These are phyloP conservation scores for Pipra filicauda DNA, from an alignment of 2,113 vertebrate species.

Conservation along the genomic window DNA sequence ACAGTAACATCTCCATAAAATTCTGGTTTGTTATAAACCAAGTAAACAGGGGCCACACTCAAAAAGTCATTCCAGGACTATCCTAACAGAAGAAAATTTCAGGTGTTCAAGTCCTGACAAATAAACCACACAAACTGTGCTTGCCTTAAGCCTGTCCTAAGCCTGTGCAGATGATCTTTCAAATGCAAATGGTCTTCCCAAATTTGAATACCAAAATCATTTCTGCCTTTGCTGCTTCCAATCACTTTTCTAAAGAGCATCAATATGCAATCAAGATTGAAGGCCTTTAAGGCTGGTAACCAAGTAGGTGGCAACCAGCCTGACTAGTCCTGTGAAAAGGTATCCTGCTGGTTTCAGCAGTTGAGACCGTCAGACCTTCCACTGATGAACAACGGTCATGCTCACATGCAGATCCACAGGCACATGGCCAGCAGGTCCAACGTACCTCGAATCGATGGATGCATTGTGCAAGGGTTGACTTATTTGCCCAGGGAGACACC, in stretches of 20 bases:
- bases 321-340: neutral
- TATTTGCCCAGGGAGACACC: neutral
- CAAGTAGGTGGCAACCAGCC: conserved; percentile 56
- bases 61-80: neutral
- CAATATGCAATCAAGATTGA: conserved; percentile 46
- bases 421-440: neutral
- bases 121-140: neutral
- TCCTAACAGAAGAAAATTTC: neutral
- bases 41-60: neutral
- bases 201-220: conserved; percentile 47
- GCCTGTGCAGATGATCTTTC: neutral
- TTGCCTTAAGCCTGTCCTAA: neutral
- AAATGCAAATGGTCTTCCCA: conserved; percentile 23
- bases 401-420: neutral
- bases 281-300: conserved; percentile 31
- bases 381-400: neutral
- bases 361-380: neutral
- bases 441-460: fast-evolving
- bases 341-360: conserved; percentile 40
- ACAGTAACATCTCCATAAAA: neutral
- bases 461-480: neutral
- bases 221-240: conserved; percentile 9
- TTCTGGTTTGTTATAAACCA: neutral
- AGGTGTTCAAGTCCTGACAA: neutral
- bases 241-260: conserved; percentile 6